Conservation (phyloP, 2,888 invertebrate species). For the Empis livida region DNA sequence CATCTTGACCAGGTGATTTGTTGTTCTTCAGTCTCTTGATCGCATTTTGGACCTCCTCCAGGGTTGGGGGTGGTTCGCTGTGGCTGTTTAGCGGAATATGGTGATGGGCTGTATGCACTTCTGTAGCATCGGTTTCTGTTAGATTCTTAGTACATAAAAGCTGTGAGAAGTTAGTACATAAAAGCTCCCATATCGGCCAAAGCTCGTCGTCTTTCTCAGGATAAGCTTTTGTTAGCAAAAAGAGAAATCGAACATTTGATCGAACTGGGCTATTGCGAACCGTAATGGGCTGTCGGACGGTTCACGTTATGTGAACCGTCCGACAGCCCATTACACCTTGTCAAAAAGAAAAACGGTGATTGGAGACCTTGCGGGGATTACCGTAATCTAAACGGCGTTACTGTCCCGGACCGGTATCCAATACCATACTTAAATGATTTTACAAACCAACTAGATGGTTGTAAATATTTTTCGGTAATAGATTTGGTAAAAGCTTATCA, state of each 20-base stretch:
- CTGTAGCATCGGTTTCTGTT: too few species aligned
- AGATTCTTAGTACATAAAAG: too few species aligned
- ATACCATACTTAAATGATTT: slow-evolving; percentile 23
- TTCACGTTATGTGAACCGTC: too few species aligned
- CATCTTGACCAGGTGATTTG: too few species aligned
- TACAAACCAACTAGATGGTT: slow-evolving; percentile 12
- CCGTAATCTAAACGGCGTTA: slow-evolving; percentile 7
- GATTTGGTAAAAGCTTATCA: slow-evolving; percentile 25
- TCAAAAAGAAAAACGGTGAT: background rate
- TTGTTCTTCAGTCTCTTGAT: too few species aligned
- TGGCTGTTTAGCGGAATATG: too few species aligned
- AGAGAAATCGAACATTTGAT: background rate
- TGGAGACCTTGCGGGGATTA: background rate
- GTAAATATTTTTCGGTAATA: slow-evolving; percentile 18
- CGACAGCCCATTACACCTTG: background rate
- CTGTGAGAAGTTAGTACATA: too few species aligned
- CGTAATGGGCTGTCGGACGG: too few species aligned
- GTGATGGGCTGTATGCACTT: too few species aligned
- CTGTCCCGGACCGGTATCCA: slow-evolving; percentile 24
- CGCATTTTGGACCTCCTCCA: too few species aligned
- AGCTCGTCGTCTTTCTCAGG: background rate
- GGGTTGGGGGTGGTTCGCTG: too few species aligned
- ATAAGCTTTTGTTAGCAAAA: background rate
- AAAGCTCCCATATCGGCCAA: background rate
- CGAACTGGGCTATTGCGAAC: background rate